A percentile compares a stretch with the other conserved stretches of the same genome.
These are phyloP conservation scores for Panagrolaimus sp. DNA, from an alignment of 1,140 invertebrate species.

Conservation along the genomic window DNA sequence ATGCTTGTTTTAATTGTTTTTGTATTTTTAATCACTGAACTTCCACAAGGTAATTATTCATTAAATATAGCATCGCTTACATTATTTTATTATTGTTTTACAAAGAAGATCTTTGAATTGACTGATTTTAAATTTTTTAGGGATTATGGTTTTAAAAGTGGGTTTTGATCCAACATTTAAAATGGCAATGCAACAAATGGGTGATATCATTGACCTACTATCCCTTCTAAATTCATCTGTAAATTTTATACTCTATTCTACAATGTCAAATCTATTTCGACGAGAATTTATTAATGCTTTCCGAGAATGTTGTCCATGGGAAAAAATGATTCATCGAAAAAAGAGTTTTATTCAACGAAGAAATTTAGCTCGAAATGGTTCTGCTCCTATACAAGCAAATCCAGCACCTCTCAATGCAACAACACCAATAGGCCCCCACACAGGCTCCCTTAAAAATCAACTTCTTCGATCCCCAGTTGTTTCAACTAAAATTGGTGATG, in stretches of 20 bases:
- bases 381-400: too few relatives aligned
- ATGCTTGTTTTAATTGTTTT: conserved; percentile 56
- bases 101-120: too few relatives aligned
- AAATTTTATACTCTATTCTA: conserved; percentile 63
- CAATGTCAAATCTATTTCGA: conserved; percentile 58
- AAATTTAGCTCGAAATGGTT: too few relatives aligned
- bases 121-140: conserved; percentile 14
- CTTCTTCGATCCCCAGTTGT: too few relatives aligned
- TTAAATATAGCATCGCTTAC: not conserved
- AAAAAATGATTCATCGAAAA: too few relatives aligned
- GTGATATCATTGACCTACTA: conserved; percentile 61
- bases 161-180: conserved; percentile 17
- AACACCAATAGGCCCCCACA: too few relatives aligned
- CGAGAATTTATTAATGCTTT: conserved; percentile 37
- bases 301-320: conserved; percentile 13
- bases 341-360: too few relatives aligned
- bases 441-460: too few relatives aligned
- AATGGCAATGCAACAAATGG: conserved; percentile 55
- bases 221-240: conserved; percentile 60
- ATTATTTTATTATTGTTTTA: not conserved
- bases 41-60: conserved; percentile 48
- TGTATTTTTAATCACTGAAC: conserved; percentile 54
- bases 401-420: too few relatives aligned
- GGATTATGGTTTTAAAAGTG: conserved; percentile 19
- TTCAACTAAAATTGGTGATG: too few relatives aligned